Base-by-base conservation (phyloP, 1,140 invertebrate species). In the Leptinotarsa defecta region DNA sequence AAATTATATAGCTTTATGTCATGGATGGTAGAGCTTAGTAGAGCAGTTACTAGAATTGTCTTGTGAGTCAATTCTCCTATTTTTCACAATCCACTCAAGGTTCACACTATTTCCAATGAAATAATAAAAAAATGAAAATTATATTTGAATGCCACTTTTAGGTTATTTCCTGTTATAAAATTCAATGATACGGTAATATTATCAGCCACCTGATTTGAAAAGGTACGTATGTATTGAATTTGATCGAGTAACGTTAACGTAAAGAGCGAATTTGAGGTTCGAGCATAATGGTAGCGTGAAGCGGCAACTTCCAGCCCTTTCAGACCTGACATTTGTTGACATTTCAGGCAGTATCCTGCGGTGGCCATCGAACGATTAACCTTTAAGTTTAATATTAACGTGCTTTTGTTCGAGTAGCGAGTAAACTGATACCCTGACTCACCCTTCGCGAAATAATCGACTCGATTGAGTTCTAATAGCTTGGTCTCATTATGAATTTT, bases 301-400 rank as follows among this genome's bases (percentile, higher is more conserved):
- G 70, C 49, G 70, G 20, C 57, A 62, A 52, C 57, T 71, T 71
- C 61, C 70, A 71, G 70, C 70, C 52, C 70, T 71, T 62, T 71
- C 61, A 71, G 57, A 22, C 70, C 34, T 71, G 70, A 71, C 70
- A 71, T 71, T 71, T 71, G 70, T 11, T 71, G 70, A 71, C 70
- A 71, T 71, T 71, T 71, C 49, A 71, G 22, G 70, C 70, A 22
- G 70, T 24, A 61, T 61, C 70, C 20, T 71, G 70, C 70, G 70
- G 70, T 71, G 52, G n/a, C 70, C 17, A 71, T 71, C 70, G 49
- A 71, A 71, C 70, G 48, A 71, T 71, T 71, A 71, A 71, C 70
- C 70, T 71, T 71, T 71, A 34, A 57, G 70, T 71, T 71, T 71
- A 34, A 62, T 71, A 61, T 27, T 71, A 71, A 62, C 43, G 52